A percentile compares a stretch with the other conserved stretches of the same genome.
Conservation (phyloP, 2,888 invertebrate species). For the Lottia scabra region DNA sequence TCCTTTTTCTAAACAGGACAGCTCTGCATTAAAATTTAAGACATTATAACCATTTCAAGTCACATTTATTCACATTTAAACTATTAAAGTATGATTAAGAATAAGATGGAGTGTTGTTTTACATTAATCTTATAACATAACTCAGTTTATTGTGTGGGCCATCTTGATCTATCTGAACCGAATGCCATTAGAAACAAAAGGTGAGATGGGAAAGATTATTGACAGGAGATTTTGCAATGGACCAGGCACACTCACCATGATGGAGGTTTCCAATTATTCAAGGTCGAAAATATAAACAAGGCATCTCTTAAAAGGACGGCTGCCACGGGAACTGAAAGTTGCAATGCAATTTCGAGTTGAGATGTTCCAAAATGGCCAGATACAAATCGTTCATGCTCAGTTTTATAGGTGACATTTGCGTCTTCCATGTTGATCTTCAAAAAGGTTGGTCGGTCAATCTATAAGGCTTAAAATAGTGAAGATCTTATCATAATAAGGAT, state of each 20-base stretch:
- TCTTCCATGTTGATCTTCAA: conserved; percentile 1
- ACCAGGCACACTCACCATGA: conserved; percentile 11
- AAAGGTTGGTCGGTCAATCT: background rate
- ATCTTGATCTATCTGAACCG: too few relatives aligned
- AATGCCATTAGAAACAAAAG: background rate
- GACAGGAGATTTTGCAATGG: background rate
- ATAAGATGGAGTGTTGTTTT: too few relatives aligned
- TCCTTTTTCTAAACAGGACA: too few relatives aligned
- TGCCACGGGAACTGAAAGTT: conserved; percentile 30
- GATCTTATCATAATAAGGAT: too few relatives aligned
- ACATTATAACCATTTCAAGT: too few relatives aligned
- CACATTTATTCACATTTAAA: too few relatives aligned
- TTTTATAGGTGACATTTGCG: conserved; percentile 35
- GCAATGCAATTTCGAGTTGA: conserved; percentile 33
- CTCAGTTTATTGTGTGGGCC: too few relatives aligned
- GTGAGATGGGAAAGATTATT: too few relatives aligned
- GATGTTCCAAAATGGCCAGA: conserved; percentile 47
- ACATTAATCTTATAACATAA: too few relatives aligned
- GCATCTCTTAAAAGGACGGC: conserved; percentile 37
- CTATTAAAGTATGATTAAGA: too few relatives aligned
- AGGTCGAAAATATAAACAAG: background rate
- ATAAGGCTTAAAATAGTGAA: too few relatives aligned
- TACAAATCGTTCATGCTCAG: conserved; percentile 49
- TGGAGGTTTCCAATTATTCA: background rate
- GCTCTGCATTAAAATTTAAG: too few relatives aligned